Percentiles rank a stretch among this genome's conserved stretches.
These are phyloP conservation scores for Metopia argyrocephala DNA, from an alignment of 2,888 invertebrate species.

Conservation along the genomic window DNA sequence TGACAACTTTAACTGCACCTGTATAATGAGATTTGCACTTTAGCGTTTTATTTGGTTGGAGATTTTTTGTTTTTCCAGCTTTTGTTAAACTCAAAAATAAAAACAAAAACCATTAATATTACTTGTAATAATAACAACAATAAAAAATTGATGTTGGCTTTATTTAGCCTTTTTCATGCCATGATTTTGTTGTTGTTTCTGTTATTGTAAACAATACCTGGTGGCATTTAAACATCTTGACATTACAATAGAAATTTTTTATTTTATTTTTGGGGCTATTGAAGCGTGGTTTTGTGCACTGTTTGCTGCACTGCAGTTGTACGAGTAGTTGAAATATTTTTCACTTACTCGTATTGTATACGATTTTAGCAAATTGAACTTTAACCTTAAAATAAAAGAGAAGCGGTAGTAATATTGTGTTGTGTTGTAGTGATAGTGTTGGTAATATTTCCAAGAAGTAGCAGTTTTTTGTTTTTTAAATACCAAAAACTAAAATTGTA, in stretches of 20 bases:
- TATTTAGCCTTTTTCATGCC: constrained; percentile 24
- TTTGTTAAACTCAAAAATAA: background rate
- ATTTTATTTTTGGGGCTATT: constrained; percentile 34
- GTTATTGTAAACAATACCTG: constrained; percentile 53
- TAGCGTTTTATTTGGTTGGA: background rate
- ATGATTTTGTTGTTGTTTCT: constrained; percentile 7
- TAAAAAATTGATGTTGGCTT: constrained; percentile 16
- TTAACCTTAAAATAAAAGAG: constrained; percentile 39
- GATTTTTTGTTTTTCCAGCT: background rate
- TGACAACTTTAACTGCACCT: constrained; percentile 57
- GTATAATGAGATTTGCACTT: constrained; percentile 30
- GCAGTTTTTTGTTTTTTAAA: background rate
- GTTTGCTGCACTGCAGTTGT: background rate
- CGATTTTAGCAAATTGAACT: constrained; percentile 36
- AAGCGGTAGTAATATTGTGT: constrained; percentile 3
- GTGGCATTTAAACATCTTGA: constrained; percentile 63
- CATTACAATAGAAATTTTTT: constrained; percentile 53
- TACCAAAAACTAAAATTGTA: background rate
- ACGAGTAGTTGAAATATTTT: background rate
- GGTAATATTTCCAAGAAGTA: background rate
- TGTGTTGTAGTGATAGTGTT: background rate
- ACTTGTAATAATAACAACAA: constrained; percentile 1
- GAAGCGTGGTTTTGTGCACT: constrained; percentile 40
- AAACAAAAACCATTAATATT: background rate
- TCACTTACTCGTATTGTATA: background rate